phyloP scores from a whole-genome alignment of 2,113 vertebrate genomes.

The Isichthys henryi region DNA sequence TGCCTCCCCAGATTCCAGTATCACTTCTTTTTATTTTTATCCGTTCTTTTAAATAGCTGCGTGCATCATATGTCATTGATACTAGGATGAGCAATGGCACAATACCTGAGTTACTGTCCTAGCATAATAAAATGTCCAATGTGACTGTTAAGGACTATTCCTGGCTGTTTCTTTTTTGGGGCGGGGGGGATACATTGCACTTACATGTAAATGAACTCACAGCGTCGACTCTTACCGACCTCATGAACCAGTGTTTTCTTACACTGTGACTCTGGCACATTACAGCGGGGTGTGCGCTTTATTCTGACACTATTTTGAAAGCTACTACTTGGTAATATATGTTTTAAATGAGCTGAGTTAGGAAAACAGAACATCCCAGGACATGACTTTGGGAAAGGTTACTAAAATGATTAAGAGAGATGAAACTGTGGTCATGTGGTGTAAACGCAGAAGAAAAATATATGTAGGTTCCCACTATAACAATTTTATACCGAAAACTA shows the following conservation, averaged over 20 bases:
- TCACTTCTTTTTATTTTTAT: no score
- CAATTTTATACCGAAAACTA: background rate
- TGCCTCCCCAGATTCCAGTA: no score
- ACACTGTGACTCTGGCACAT: background rate
- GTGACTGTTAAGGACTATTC: background rate
- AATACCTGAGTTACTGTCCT: background rate
- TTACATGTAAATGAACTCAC: background rate
- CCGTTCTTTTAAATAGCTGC: no score
- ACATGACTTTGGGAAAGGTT: background rate
- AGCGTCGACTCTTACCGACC: background rate
- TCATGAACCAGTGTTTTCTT: background rate
- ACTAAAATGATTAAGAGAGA: background rate
- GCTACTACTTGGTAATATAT: background rate
- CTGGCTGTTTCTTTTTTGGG: background rate
- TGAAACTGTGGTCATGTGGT: background rate
- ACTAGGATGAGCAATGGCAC: no score
- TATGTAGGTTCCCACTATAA: background rate
- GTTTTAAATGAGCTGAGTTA: background rate
- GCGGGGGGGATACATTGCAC: background rate
- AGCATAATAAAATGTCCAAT: background rate
- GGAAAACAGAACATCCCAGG: background rate
- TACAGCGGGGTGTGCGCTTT: background rate
- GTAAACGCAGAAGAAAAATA: background rate
- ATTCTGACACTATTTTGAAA: background rate
- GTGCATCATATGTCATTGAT: no score